Evolutionary conservation across 2,113 vertebrate species (phyloP), one percentile per base, ranked within the genome.

Genomic region (Muntiacus muntjak): DNA sequence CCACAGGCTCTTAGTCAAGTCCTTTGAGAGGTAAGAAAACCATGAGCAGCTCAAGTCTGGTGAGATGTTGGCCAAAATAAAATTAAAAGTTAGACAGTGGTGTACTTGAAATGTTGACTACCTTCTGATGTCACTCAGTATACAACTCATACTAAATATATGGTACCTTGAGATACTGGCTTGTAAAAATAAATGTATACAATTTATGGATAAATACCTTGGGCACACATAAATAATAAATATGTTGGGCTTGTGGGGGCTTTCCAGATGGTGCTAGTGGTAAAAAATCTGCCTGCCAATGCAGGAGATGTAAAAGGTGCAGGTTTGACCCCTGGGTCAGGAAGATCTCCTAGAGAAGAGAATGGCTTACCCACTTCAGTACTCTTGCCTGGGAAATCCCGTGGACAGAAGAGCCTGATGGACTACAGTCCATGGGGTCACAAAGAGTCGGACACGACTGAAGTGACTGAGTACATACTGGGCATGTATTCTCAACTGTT

Each of bases 161-260:
- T 43, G 84, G 67, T 43, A 43, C 33, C 90, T 86, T 52, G 3
- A 92, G 45, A 83, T 85, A 57, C 52, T n/a, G 7, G 26, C 33
- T 95, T 95, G 88, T 11, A 67, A 57, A 76, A 71, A 74, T 90
- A 91, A 30, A 85, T 40, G n/a, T 43, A 52, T 33, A 52, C 50
- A 58, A n/a, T 52, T 87, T 47, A 43, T 50, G 25, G 74, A 54
- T 57, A 76, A 76, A 76, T 76, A 43, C 40, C 36, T 25, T 76
- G 71, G 71, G 40, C 40, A 76, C 43, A 43, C 43, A 76, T 43
- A 76, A 76, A 76, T 43, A 76, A 76, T 76, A 76, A 43, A 7
- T 43, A 15, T 14, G 6, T 26, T 43, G 71, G 40, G 71, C 23
- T 14, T 43, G 23, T 40, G 23, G 23, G 67, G 12, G 71, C 36